phyloP scores from a whole-genome alignment of 2,113 vertebrate species.

The Bothrops jararaca region DNA sequence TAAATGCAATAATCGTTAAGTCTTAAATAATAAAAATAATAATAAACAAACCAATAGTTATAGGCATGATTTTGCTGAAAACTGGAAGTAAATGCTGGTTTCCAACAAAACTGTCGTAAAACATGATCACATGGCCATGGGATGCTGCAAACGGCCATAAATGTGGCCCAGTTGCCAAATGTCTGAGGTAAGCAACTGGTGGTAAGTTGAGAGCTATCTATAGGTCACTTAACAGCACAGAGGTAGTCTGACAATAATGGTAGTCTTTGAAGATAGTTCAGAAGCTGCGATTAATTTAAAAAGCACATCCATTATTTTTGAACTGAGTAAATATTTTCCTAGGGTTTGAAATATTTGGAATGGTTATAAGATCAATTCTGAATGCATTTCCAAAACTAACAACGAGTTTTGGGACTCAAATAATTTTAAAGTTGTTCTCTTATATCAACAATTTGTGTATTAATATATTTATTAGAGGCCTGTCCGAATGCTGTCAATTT shows the following conservation, averaged over 20 bases:
- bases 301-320: neutral
- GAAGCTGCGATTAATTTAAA: neutral
- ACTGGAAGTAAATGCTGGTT: neutral
- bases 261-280: neutral
- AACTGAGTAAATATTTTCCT: neutral
- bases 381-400: neutral
- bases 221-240: neutral
- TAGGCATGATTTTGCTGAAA: no score
- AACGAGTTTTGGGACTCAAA: neutral
- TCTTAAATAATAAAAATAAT: no score
- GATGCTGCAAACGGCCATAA: neutral
- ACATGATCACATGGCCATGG: neutral
- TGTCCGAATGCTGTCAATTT: neutral
- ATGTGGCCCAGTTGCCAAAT: neutral
- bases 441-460: neutral
- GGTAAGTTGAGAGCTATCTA: neutral
- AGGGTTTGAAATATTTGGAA: neutral
- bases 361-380: neutral
- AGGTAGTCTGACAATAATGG: neutral
- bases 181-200: neutral
- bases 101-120: neutral
- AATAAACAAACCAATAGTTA: no score
- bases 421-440: neutral
- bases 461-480: neutral
- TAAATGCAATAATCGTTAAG: no score